Evolutionary conservation across 1,140 invertebrate genomes (phyloP), one percentile per base, ranked within the genome.

Genomic region (Atopsyche davidsoni): DNA sequence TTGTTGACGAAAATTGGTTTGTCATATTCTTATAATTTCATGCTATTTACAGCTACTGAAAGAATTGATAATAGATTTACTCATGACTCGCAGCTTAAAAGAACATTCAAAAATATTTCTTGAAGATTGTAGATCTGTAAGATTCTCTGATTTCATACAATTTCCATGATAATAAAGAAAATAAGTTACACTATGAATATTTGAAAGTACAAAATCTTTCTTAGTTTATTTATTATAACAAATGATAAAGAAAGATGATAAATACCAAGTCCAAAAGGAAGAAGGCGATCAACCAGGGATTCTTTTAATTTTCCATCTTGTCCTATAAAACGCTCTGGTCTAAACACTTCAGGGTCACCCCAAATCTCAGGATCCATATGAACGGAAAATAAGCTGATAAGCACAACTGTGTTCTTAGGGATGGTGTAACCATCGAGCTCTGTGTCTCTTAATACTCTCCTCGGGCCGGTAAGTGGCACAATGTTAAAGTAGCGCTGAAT

Each of bases 181-280:
- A n/a, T n/a, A 21, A 22, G 14, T 23, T 23, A 25, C 2, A 38
- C 22, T 28, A 16, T 36, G 51, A 35, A 22, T 16, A 46, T 6
- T n/a, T n/a, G n/a, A n/a, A n/a, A n/a, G n/a, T n/a, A n/a, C n/a
- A n/a, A n/a, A n/a, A n/a, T n/a, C n/a, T n/a, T n/a, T n/a, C n/a
- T n/a, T n/a, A 54, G 35, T 40, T 35, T 10, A 16, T 49, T 28
- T 48, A 55, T 34, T 4, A 38, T 38, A 38, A 7, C 14, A 7
- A 38, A 38, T 38, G 6, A 38, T 38, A n/a, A 13, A 38, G 6
- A 13, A 38, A 7, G 6, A 38, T 38, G 16, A 38, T 34, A 13
- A 56, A 65, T 63, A 79, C 87, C 86, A 62, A 79, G 69, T 21
- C 85, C 85, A 58, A 89, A 89, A 2, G 77, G 67, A 51, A 83